Evolutionary conservation across 2,113 vertebrate genomes (phyloP).

Genomic region (Hippocampus mohnikei): DNA sequence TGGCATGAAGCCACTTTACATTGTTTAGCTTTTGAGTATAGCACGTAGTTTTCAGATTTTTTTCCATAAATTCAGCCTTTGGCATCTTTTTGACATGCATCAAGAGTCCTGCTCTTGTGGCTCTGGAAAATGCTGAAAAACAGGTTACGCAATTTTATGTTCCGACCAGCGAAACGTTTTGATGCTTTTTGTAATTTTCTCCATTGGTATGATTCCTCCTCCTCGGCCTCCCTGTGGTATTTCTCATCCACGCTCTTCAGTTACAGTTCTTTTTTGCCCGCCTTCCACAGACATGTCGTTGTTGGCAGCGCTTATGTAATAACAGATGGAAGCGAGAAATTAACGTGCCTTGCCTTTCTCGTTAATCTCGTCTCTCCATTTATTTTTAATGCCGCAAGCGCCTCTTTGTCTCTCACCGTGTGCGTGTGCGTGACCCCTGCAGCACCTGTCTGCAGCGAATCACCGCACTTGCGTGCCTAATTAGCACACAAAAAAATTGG

Average conservation of each 20-base stretch:
- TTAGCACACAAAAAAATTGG: conserved; percentile 95
- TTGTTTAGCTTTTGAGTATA: background rate
- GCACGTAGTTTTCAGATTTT: background rate
- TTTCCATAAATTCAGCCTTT: background rate
- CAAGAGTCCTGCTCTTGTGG: background rate
- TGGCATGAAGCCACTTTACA: background rate
- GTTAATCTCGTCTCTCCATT: conserved; percentile 90
- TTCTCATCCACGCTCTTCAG: conserved; percentile 31
- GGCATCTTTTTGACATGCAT: background rate
- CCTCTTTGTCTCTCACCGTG: conserved; percentile 30
- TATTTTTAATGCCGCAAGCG: conserved; percentile 88
- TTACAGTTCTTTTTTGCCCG: conserved; percentile 34
- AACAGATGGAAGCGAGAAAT: conserved; percentile 99
- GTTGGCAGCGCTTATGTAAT: conserved; percentile 99
- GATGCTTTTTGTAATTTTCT: conserved; percentile 16
- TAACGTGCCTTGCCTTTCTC: conserved; percentile 93
- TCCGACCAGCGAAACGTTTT: background rate
- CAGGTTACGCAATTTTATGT: background rate
- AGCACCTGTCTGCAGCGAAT: conserved; percentile 99
- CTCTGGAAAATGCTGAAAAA: background rate
- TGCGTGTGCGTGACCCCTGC: conserved; percentile 86
- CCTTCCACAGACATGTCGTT: conserved; percentile 80
- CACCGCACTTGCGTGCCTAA: conserved; percentile 93
- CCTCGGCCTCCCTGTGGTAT: conserved; percentile 38
- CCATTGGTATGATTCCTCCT: conserved; percentile 37